Conservation (phyloP, 37 sponge, comb jelly and placozoan species). For the Spongilla lacustris region DNA sequence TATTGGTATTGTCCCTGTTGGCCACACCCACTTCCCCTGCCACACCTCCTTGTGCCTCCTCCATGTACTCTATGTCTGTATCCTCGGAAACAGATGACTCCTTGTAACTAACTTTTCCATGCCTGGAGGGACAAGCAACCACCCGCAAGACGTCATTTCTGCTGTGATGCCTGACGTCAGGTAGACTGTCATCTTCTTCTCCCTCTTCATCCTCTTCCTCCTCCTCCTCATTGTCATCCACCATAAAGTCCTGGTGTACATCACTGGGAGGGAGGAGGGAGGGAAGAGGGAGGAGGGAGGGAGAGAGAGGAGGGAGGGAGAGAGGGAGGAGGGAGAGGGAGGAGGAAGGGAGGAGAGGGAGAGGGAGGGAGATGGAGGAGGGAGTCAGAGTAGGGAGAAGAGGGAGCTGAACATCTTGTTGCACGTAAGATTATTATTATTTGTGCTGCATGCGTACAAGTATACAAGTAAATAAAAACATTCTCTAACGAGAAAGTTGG, state of each 20-base stretch:
- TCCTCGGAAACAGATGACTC: slow-evolving; percentile 34
- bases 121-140: neutral
- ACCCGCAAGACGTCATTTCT: neutral
- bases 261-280: slow-evolving; percentile 5
- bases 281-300: slow-evolving; percentile 11
- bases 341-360: slow-evolving; percentile 5
- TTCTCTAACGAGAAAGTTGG: too few relatives aligned
- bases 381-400: slow-evolving; percentile 1
- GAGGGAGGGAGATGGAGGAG: slow-evolving; percentile 17
- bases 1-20: neutral
- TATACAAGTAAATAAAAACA: neutral
- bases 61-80: slow-evolving; percentile 1
- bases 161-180: slow-evolving; percentile 4
- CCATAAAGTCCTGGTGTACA: neutral
- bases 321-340: neutral
- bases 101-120: slow-evolving; percentile 36
- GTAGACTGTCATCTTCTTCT: neutral
- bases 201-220: slow-evolving; percentile 3
- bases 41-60: slow-evolving; percentile 1
- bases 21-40: neutral
- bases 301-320: neutral
- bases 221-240: slow-evolving; percentile 9
- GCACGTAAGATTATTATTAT: slow-evolving; percentile 1
- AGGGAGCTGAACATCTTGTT: neutral
- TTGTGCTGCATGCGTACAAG: neutral